Evolutionary conservation across 1,140 invertebrate species (phyloP).

Genomic region (Papilio polyxenes): DNA sequence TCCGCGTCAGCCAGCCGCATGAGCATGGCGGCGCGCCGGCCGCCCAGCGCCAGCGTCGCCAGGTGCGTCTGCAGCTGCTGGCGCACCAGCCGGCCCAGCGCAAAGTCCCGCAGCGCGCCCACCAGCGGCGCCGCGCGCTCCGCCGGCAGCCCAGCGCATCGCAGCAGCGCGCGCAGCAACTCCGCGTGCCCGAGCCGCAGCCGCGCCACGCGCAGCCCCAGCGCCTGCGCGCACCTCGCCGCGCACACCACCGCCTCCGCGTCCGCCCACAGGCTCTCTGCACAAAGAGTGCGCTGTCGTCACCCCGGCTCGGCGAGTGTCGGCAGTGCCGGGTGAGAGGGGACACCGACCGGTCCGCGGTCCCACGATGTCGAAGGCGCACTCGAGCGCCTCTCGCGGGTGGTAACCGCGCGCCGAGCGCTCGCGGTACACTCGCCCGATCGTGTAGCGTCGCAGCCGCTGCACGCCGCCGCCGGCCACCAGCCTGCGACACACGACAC

Average conservation of each 20-base stretch:
- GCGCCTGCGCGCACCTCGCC: slow-evolving; percentile 55
- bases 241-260: slow-evolving; percentile 85
- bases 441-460: slow-evolving; percentile 90
- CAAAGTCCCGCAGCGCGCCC: slow-evolving; percentile 69
- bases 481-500: slow-evolving; percentile 83
- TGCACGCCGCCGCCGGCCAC: slow-evolving; percentile 88
- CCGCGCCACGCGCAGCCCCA: slow-evolving; percentile 84
- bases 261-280: slow-evolving; percentile 88
- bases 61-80: slow-evolving; percentile 88
- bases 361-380: slow-evolving; percentile 96
- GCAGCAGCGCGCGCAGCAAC: slow-evolving; percentile 88
- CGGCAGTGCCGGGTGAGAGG: no score
- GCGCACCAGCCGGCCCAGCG: slow-evolving; percentile 83
- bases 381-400: slow-evolving; percentile 93
- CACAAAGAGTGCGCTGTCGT: not conserved
- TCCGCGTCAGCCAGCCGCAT: slow-evolving; percentile 88
- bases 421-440: slow-evolving; percentile 93
- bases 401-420: slow-evolving; percentile 91
- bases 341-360: slow-evolving; percentile 82
- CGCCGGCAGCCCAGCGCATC: slow-evolving; percentile 89
- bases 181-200: slow-evolving; percentile 92
- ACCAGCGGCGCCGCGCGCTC: slow-evolving; percentile 84
- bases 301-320: no score
- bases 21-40: slow-evolving; percentile 85
- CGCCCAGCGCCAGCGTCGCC: slow-evolving; percentile 84